These are phyloP conservation scores for Nipponacmea schrenckii DNA, from an alignment of 2,888 invertebrate genomes.

Conservation along the genomic window DNA sequence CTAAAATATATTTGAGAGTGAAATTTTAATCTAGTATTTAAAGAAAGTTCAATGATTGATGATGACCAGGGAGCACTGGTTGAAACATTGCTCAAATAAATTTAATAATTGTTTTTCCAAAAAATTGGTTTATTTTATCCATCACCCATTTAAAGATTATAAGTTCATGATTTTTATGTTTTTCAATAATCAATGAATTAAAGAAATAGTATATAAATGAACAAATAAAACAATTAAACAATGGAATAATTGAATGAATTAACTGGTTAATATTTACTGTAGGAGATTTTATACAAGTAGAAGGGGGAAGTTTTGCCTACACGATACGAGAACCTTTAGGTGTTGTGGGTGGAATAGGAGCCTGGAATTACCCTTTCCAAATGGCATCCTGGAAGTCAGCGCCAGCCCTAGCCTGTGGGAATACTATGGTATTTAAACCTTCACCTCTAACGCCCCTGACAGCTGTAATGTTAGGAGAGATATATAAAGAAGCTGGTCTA, in stretches of 20 bases:
- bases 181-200: too few species aligned
- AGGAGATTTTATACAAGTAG: constrained; percentile 70
- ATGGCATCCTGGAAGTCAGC: constrained; percentile 70
- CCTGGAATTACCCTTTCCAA: constrained; percentile 74
- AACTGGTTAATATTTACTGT: not conserved
- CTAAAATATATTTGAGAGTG: too few species aligned
- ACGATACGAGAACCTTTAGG: constrained; percentile 72
- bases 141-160: too few species aligned
- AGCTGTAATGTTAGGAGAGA: constrained; percentile 71
- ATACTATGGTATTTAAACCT: constrained; percentile 73
- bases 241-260: not conserved
- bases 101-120: too few species aligned
- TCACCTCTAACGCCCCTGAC: constrained; percentile 72
- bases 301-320: constrained; percentile 70
- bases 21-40: too few species aligned
- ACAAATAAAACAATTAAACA: too few species aligned
- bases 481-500: constrained; percentile 70
- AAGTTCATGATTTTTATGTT: too few species aligned
- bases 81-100: too few species aligned
- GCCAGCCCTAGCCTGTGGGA: constrained; percentile 72
- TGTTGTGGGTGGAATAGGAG: constrained; percentile 72
- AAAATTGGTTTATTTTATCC: too few species aligned
- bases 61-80: too few species aligned
- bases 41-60: too few species aligned
- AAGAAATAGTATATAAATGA: too few species aligned